A percentile compares a stretch with the other conserved stretches of the same genome.
phyloP scores from a whole-genome alignment of 2,888 invertebrate species.

The Hydropsyche betteni region DNA sequence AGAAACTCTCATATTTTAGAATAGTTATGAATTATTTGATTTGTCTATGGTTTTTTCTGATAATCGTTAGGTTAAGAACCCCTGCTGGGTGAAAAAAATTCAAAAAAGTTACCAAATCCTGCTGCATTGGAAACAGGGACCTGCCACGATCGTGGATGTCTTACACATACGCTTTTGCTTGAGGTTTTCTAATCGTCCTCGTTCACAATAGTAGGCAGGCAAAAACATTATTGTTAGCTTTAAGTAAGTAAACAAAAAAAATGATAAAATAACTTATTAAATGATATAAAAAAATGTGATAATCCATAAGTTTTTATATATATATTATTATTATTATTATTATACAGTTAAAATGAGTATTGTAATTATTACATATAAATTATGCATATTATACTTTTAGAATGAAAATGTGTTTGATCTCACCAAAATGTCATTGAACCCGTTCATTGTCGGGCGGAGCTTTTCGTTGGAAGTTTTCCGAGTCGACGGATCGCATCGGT shows the following conservation, averaged over 20 bases:
- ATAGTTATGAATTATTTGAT: no score
- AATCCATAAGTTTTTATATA: slow-evolving; percentile 37
- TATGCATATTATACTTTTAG: not conserved
- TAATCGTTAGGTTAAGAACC: no score
- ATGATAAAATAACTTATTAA: slow-evolving; percentile 38
- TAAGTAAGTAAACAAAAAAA: slow-evolving; percentile 26
- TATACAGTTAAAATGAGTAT: slow-evolving; percentile 17
- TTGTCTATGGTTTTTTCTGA: no score
- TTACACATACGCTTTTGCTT: slow-evolving; percentile 35
- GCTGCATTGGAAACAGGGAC: not conserved
- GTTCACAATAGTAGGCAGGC: slow-evolving; percentile 17
- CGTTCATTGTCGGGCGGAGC: no score
- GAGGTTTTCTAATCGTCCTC: slow-evolving; percentile 33
- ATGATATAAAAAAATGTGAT: slow-evolving; percentile 42
- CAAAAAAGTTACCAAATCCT: slow-evolving; percentile 35
- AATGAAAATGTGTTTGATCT: slow-evolving; percentile 24
- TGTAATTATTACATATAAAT: slow-evolving; percentile 11
- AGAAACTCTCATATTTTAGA: no score
- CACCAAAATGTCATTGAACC: not conserved
- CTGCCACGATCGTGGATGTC: not conserved
- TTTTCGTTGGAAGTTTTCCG: no score
- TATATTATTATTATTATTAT: slow-evolving; percentile 17
- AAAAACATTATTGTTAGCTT: slow-evolving; percentile 7
- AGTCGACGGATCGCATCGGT: no score
- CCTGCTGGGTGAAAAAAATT: slow-evolving; percentile 4